Base-by-base conservation (phyloP, 2,797 vertebrate species). In the Protosalanx chinensis region DNA sequence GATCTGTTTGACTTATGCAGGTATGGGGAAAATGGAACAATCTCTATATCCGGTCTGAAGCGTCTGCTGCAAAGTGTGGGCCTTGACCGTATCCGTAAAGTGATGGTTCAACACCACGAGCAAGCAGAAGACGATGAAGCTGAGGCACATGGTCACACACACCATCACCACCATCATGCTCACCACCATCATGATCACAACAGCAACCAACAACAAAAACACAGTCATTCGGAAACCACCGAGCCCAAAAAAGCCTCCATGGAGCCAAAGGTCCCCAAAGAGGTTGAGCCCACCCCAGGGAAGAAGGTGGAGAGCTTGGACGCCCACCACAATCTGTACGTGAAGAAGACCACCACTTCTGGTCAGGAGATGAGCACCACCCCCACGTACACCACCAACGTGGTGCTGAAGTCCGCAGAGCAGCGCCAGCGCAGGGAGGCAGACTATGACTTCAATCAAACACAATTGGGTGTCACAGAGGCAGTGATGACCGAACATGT, bases 21-120 rank as follows among this genome's bases (percentile, higher is more conserved):
- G 46, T 99, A 98, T 0, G 97, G 97, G 27, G 94, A 98, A 70
- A 99, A 98, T 13, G 95, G 96, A 64, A 94, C 91, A 77, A 92
- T 99, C 75, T 95, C 95, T 0, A 67, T 98, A 75, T 90, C 91
- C 32, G 96, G 96, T 0, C 90, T 99, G 7, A 93, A 87, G 82
- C 94, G 93, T 18, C 89, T 99, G 32, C 79, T 99, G 1, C 88
- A 91, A 66, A 96, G 87, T 12, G 91, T 98, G 67, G 95, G 95
- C 0, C 82, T 97, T 72, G 93, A 93, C 84, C 94, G 90, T 66
- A 82, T 94, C 76, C 91, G 92, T 76, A 93, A 61, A 37, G 84
- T 95, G 23, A 91, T 62, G 63, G 88, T 93, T 64, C 86, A 88
- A 18, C 92, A 91, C 70, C 87, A 78, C 4, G 77, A 89, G 56